phyloP scores from a whole-genome alignment of 2,113 vertebrate species.

The Barnardius zonarius region DNA sequence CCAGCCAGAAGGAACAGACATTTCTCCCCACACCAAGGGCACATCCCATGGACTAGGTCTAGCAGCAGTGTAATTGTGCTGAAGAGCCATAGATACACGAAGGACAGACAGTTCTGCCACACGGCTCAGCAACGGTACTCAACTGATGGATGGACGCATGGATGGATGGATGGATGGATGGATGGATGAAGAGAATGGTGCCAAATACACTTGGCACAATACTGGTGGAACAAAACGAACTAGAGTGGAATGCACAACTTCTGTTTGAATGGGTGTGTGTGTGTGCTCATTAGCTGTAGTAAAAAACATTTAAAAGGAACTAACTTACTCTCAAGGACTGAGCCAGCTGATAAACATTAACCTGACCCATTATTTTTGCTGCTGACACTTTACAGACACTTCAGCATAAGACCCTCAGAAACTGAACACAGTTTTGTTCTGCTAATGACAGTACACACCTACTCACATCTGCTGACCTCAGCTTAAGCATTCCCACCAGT shows the following conservation, averaged over 20 bases:
- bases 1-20: neutral
- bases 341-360: neutral
- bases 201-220: neutral
- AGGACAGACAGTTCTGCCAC: neutral
- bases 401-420: neutral
- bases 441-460: neutral
- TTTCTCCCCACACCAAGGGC: neutral
- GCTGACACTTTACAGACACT: neutral
- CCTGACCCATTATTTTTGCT: neutral
- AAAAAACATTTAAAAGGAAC: neutral
- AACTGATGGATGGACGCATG: neutral
- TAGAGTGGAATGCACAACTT: neutral
- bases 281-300: neutral
- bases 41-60: neutral
- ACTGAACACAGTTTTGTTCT: neutral
- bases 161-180: neutral
- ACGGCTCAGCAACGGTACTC: neutral
- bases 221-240: neutral
- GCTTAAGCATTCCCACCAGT: neutral
- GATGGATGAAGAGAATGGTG: neutral
- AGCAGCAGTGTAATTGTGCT: rapidly evolving
- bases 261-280: neutral
- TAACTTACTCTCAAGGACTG: neutral
- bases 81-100: neutral
- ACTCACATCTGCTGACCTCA: neutral